Evolutionary conservation across 2,888 invertebrate genomes (phyloP).

Genomic region (Zelleria hepariella): DNA sequence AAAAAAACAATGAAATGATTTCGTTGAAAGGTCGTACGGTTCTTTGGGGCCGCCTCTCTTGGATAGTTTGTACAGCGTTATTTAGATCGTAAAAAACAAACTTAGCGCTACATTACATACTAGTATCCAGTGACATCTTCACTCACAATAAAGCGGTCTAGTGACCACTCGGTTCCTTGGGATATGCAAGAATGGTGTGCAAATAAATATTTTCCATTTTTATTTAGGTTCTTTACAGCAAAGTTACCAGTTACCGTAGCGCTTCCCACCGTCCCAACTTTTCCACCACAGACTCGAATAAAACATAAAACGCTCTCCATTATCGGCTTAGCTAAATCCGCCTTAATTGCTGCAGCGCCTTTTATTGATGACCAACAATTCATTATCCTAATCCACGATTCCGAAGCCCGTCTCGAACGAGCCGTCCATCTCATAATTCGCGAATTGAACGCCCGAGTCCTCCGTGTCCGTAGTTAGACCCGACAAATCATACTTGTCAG

Average conservation of each 20-base stretch:
- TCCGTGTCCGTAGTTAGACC: conserved; percentile 35
- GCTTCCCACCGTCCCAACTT: not conserved
- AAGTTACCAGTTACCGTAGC: not conserved
- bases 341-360: not conserved
- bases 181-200: no score
- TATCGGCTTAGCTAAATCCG: not conserved
- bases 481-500: conserved; percentile 51
- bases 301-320: not conserved
- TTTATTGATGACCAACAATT: not conserved
- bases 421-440: conserved; percentile 27
- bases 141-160: no score
- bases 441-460: conserved; percentile 28
- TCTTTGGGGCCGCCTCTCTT: no score
- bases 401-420: conserved; percentile 32
- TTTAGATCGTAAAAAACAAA: no score
- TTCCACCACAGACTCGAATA: not conserved
- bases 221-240: no score
- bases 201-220: no score
- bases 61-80: not conserved
- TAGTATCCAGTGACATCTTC: no score
- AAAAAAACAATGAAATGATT: conserved; percentile 1
- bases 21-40: not conserved
- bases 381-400: conserved; percentile 1
- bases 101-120: no score
- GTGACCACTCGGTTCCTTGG: no score